phyloP scores from a whole-genome alignment of 2,113 vertebrate species.

The Zeus faber region DNA sequence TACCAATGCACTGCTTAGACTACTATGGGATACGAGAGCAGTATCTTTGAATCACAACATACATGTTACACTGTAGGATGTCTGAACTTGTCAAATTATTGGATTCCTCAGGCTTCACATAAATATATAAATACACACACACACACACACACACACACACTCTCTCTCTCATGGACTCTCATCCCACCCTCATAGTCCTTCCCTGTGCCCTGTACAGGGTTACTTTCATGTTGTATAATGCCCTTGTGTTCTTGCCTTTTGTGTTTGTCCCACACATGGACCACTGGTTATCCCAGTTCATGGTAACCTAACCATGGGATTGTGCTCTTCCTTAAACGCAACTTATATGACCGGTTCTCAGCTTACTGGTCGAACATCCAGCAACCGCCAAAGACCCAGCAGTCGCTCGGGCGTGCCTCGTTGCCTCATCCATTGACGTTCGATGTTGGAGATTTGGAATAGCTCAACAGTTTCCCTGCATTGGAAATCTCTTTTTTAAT shows the following conservation, averaged over 20 bases:
- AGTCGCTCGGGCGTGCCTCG: constrained; percentile 28
- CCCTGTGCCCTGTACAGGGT: background rate
- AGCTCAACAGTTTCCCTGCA: no score
- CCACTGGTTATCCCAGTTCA: constrained; percentile 13
- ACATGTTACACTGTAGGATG: constrained; percentile 37
- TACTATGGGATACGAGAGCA: constrained; percentile 45
- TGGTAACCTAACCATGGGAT: constrained; percentile 26
- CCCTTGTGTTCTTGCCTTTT: constrained; percentile 40
- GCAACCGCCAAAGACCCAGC: background rate
- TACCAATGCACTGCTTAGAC: constrained; percentile 71
- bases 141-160: no score
- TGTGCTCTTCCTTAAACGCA: constrained; percentile 25
- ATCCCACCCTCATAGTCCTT: background rate
- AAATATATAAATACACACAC: no score
- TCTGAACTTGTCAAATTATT: constrained; percentile 44
- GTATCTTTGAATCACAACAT: constrained; percentile 37
- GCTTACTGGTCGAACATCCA: constrained; percentile 26
- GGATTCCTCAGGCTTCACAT: constrained; percentile 24
- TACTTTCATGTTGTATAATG: constrained; percentile 22
- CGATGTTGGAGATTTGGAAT: no score
- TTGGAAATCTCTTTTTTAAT: no score
- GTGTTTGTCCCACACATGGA: constrained; percentile 26
- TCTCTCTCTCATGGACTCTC: no score
- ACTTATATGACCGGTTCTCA: constrained; percentile 28
- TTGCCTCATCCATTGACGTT: no score